Evolutionary conservation across 2,113 vertebrate genomes (phyloP), one percentile per base, ranked within the genome.

Genomic region (Promerops cafer): DNA sequence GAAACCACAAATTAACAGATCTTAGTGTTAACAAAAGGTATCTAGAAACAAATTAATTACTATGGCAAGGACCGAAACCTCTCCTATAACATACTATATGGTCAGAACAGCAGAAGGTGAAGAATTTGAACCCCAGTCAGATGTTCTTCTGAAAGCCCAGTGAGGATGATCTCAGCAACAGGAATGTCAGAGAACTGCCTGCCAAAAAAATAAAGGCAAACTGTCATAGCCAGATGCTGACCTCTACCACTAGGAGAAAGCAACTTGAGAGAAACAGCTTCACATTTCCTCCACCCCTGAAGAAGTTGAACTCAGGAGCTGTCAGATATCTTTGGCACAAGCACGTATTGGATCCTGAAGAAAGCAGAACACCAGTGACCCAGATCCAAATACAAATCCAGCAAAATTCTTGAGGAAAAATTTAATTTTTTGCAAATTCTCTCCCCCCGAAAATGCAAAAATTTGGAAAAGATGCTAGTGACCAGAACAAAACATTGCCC

Each of bases 141-240:
- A 92, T 93, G 89, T 70, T 96, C 93, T 76, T 78, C 69, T 82
- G 75, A 87, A 83, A 93, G 86, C 72, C 81, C 39, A 76, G 35
- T 26, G 37, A 47, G 68, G 40, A 53, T 91, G 95, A 87, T 87
- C 86, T 96, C 96, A 96, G 70, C 63, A 94, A 81, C 4, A 93
- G 87, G 66, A 82, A 92, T 91, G 80, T 83, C 82, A 93, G 65
- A 87, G 95, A 92, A 94, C 14, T 18, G 35, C 17, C 69, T 75
- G 74, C 78, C 85, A 84, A 84, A 95, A 94, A 71, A 77, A 85
- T 54, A 91, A 77, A 79, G 80, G 45, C 78, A 52, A 53, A 47
- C 31, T 54, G 53, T 65, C 59, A 85, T 15, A 92, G 91, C 47
- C 91, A 96, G 97, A 93, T 40, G 7, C 12, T 84, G 91, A 94